phyloP scores from a whole-genome alignment of 2,113 vertebrate species.

The Carassius gibelio region DNA sequence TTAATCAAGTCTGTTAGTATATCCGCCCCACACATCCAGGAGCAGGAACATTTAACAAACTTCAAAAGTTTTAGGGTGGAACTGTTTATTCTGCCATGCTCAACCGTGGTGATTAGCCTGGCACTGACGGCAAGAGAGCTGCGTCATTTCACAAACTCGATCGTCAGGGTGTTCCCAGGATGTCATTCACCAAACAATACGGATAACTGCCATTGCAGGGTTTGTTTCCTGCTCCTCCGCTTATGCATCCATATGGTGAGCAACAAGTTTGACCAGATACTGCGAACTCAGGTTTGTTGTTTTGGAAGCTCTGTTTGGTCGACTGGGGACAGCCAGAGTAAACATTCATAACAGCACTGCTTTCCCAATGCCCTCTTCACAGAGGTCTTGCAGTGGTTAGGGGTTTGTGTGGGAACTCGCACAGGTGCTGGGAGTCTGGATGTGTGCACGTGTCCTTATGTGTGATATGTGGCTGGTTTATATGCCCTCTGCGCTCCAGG shows the following conservation, averaged over 20 bases:
- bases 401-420: conserved; percentile 40
- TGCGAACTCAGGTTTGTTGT: background rate
- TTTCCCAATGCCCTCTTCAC: background rate
- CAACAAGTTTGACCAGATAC: conserved; percentile 1
- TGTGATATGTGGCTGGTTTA: conserved; percentile 3
- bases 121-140: conserved; percentile 39
- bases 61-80: conserved; percentile 54
- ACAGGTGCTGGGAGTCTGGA: conserved; percentile 33
- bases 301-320: background rate
- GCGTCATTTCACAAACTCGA: conserved; percentile 28
- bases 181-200: conserved; percentile 12
- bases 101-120: conserved; percentile 34
- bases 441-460: background rate
- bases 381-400: background rate
- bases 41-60: conserved; percentile 50
- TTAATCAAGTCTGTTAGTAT: conserved; percentile 33
- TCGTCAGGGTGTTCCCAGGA: conserved; percentile 35
- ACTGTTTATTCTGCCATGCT: conserved; percentile 49
- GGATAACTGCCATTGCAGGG: conserved; percentile 8
- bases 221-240: background rate
- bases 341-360: background rate
- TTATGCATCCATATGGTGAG: background rate
- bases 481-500: conserved; percentile 32
- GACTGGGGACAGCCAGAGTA: background rate
- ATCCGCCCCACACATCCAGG: conserved; percentile 25